Percentiles rank a stretch among this genome's conserved stretches.
phyloP scores from a whole-genome alignment of 2,888 invertebrate species.

The Erebia ligea region DNA sequence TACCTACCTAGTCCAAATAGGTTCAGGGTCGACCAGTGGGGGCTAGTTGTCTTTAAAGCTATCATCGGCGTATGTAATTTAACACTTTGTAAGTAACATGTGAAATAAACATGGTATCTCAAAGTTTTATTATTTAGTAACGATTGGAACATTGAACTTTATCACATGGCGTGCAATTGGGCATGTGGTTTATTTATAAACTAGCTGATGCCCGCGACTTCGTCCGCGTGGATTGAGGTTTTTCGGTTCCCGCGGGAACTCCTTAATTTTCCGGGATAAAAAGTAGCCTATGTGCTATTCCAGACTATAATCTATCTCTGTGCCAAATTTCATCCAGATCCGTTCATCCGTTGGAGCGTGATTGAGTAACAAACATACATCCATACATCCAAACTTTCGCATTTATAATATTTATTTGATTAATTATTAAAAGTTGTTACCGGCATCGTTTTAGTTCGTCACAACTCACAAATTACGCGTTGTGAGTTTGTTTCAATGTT shows the following conservation, averaged over 20 bases:
- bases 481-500: not conserved
- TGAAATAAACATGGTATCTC: conserved; percentile 6
- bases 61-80: conserved; percentile 52
- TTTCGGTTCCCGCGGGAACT: too few species aligned
- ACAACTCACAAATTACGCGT: not conserved
- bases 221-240: too few species aligned
- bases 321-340: too few species aligned
- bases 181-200: conserved; percentile 46
- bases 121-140: conserved; percentile 31
- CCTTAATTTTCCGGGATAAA: too few species aligned
- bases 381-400: too few species aligned
- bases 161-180: conserved; percentile 56
- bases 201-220: too few species aligned
- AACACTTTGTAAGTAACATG: conserved; percentile 37
- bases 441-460: not conserved
- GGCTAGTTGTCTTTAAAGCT: conserved; percentile 56
- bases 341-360: too few species aligned
- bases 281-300: too few species aligned
- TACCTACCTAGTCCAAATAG: conserved; percentile 57
- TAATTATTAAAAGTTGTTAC: not conserved
- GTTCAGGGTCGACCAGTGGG: conserved; percentile 64
- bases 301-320: too few species aligned
- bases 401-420: too few species aligned
- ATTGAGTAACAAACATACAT: too few species aligned
- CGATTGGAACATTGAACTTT: conserved; percentile 52